Conservation (phyloP, 2,113 vertebrate genomes). For the Nymphicus hollandicus region DNA sequence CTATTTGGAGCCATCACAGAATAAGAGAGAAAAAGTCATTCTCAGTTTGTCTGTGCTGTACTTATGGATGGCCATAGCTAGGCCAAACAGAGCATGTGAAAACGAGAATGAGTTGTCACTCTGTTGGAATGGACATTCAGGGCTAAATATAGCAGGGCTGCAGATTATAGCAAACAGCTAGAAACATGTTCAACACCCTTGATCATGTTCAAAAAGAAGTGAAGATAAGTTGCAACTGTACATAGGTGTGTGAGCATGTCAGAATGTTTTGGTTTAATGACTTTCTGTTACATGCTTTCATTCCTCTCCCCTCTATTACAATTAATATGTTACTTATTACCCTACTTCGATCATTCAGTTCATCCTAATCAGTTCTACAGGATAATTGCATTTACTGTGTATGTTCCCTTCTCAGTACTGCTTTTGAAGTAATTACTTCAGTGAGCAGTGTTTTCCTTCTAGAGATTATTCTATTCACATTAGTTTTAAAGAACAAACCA, state of each 20-base stretch:
- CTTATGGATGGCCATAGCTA: background rate
- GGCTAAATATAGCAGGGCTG: slow-evolving; percentile 11
- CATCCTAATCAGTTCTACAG: background rate
- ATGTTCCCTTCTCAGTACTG: background rate
- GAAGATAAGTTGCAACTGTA: background rate
- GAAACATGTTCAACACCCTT: background rate
- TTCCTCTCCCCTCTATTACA: background rate
- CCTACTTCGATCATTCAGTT: background rate
- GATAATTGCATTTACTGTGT: background rate
- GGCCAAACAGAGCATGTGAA: background rate
- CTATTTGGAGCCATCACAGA: background rate
- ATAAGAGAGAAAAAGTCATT: background rate
- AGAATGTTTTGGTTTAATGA: background rate
- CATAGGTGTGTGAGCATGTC: rapidly evolving
- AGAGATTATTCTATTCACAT: background rate
- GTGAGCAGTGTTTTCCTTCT: background rate
- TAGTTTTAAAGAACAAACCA: background rate
- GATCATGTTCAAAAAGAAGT: background rate
- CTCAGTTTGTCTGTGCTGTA: background rate
- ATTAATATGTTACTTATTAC: background rate
- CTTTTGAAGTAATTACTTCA: background rate
- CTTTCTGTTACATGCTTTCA: background rate
- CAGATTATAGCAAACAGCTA: background rate
- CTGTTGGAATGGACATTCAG: background rate
- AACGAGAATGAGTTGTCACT: background rate